These are phyloP conservation scores for Xanthia icteritia DNA, from an alignment of 2,888 invertebrate genomes.

Conservation along the genomic window DNA sequence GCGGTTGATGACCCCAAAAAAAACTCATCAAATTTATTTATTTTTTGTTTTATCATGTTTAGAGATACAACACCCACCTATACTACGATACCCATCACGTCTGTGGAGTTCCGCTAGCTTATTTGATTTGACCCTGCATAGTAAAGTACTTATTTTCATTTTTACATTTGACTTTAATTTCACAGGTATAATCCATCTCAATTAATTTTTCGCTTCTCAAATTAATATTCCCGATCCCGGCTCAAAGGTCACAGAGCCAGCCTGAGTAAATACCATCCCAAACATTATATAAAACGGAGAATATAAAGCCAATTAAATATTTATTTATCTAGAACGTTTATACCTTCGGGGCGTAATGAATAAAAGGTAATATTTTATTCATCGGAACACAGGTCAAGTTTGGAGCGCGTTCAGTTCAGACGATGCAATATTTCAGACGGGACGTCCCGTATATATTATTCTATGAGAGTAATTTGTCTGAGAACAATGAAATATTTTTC, in stretches of 20 bases:
- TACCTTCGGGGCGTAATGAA: slow-evolving; percentile 64
- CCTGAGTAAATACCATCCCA: slow-evolving; percentile 49
- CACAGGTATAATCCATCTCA: slow-evolving; percentile 15
- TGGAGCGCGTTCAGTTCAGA: slow-evolving; percentile 54
- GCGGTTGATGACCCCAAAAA: no score
- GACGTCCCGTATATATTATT: slow-evolving; percentile 75
- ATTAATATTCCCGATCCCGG: slow-evolving; percentile 29
- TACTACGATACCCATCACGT: no score
- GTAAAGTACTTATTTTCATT: background rate
- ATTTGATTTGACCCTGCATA: no score
- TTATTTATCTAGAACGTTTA: slow-evolving; percentile 57
- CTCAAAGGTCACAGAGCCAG: slow-evolving; percentile 25
- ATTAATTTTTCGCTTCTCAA: slow-evolving; percentile 23
- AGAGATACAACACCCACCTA: no score
- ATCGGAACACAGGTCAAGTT: slow-evolving; percentile 66
- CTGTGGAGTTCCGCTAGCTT: no score
- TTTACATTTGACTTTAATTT: background rate
- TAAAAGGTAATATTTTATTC: slow-evolving; percentile 70
- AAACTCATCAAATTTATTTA: no score
- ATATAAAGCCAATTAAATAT: slow-evolving; percentile 63
- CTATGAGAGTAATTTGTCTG: slow-evolving; percentile 84
- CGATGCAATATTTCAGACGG: slow-evolving; percentile 72
- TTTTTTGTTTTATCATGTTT: no score
- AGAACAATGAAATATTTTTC: slow-evolving; percentile 86
- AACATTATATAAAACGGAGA: slow-evolving; percentile 45